Base-by-base conservation (phyloP, 2,888 invertebrate species). In the Colletes collaris region DNA sequence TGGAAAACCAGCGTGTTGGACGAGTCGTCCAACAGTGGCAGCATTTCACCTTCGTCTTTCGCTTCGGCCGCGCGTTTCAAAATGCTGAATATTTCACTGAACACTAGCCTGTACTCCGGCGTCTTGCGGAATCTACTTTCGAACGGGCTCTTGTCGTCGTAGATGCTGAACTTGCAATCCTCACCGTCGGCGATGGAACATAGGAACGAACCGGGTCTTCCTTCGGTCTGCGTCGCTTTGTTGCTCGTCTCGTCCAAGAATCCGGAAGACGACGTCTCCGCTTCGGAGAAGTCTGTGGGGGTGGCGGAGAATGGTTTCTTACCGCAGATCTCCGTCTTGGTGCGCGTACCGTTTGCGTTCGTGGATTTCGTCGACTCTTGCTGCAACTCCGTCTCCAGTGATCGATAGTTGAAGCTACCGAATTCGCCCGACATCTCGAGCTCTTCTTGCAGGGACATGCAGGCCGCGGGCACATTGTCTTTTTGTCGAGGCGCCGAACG, bases 161-260 rank as follows among this genome's bases (percentile, higher is more conserved):
- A 97, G 90, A 97, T 97, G 92, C 97, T 97, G 91, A 97, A 96
- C 86, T 96, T 96, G 92, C 97, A 97, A 91, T 97, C 97, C 86
- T 97, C 97, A 11, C 97, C 97, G 90, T 97, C 97, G 67, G 96
- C 97, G 80, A 97, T 97, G 0, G 97, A 96, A 93, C 97, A 97
- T 66, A 97, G 93, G 92, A 97, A 96, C 16, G 96, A 96, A n/a
- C 97, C 97, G 0, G 96, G 96, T 11, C 96, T 94, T 52, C 95
- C 95, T 81, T 97, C 97, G 0, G 97, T 97, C 91, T 97, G 97
- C 4, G 97, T 97, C 2, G 95, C 95, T 90, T 97, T 97, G 92
- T 92, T 92, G 75, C 97, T 97, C 1, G 96, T 97, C 92, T 97
- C 97, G 89, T 97, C 97, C 0, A 96, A 95, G 91, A 96, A 97